Conservation (phyloP, 2,797 vertebrate species). For the Borostomias antarcticus region DNA sequence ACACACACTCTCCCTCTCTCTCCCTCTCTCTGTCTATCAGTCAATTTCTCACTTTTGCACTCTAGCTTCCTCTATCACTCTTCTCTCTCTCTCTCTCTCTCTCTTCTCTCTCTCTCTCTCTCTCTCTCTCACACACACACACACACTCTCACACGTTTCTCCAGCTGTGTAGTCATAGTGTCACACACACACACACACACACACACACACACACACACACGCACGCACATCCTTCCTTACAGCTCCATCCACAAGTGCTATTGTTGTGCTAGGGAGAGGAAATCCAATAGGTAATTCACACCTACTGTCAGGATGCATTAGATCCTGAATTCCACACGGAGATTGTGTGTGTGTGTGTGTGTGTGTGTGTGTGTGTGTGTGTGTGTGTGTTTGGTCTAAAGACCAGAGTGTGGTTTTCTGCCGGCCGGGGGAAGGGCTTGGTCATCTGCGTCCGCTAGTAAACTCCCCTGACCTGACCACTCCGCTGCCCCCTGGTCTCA, state of each 20-base stretch:
- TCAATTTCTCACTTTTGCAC: slow-evolving; percentile 37
- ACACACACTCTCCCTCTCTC: neutral
- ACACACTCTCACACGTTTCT: too few species aligned
- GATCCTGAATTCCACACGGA: slow-evolving; percentile 23
- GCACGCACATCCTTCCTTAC: slow-evolving; percentile 18
- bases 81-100: slow-evolving; percentile 7
- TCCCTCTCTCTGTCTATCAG: slow-evolving; percentile 4
- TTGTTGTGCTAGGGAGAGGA: slow-evolving; percentile 39
- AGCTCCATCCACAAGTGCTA: slow-evolving; percentile 40
- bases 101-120: neutral
- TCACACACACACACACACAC: neutral
- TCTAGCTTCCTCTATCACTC: slow-evolving; percentile 14
- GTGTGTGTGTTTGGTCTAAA: slow-evolving; percentile 39
- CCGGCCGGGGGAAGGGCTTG: too few species aligned
- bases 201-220: slow-evolving; percentile 9
- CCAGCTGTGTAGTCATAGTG: too few species aligned
- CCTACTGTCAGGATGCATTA: slow-evolving; percentile 21
- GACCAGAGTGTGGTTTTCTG: too few species aligned
- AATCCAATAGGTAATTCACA: slow-evolving; percentile 60
- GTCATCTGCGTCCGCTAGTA: too few species aligned
- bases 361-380: too few species aligned
- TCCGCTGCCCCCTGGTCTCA: too few species aligned
- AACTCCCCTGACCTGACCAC: neutral
- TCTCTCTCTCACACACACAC: slow-evolving; percentile 10
- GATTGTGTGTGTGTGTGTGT: too few species aligned